Evolutionary conservation across 2,888 invertebrate species (phyloP).

Genomic region (Drosophila ochracea): DNA sequence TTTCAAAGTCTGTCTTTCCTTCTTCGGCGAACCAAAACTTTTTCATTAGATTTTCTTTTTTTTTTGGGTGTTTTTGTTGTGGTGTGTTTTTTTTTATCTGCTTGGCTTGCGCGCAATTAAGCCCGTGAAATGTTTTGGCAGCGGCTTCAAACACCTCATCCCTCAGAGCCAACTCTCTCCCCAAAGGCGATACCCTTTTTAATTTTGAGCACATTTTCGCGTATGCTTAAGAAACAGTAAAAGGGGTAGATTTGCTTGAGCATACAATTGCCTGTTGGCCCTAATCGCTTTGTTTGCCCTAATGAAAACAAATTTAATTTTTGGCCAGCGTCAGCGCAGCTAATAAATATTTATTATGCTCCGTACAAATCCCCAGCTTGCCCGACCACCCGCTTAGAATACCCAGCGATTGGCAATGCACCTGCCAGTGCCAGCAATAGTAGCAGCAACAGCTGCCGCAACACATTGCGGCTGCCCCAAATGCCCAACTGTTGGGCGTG

Average conservation of each 20-base stretch:
- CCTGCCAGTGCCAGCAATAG: constrained; percentile 31
- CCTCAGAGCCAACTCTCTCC: constrained; percentile 14
- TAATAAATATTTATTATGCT: constrained; percentile 76
- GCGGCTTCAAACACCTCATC: constrained; percentile 25
- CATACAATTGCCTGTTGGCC: constrained; percentile 39
- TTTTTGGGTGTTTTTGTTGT: background rate
- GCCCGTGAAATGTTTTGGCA: constrained; percentile 67
- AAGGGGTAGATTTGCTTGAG: constrained; percentile 20
- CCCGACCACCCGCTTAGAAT: constrained; percentile 27
- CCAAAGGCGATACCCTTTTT: constrained; percentile 67
- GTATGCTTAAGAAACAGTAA: constrained; percentile 26
- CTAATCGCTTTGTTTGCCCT: constrained; percentile 64
- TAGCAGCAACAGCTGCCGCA: constrained; percentile 18
- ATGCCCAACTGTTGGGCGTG: background rate
- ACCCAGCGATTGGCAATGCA: constrained; percentile 22
- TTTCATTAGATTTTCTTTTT: constrained; percentile 63
- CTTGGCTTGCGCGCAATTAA: constrained; percentile 78
- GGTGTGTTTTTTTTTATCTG: constrained; percentile 56
- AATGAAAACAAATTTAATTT: constrained; percentile 79
- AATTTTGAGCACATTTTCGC: constrained; percentile 61
- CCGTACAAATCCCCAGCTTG: constrained; percentile 24
- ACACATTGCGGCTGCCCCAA: constrained; percentile 26
- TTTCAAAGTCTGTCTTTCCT: constrained; percentile 37
- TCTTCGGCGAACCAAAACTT: constrained; percentile 58
- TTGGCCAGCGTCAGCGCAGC: constrained; percentile 44